phyloP scores from a whole-genome alignment of 2,888 invertebrate genomes.

The Pristionchus mayeri region DNA sequence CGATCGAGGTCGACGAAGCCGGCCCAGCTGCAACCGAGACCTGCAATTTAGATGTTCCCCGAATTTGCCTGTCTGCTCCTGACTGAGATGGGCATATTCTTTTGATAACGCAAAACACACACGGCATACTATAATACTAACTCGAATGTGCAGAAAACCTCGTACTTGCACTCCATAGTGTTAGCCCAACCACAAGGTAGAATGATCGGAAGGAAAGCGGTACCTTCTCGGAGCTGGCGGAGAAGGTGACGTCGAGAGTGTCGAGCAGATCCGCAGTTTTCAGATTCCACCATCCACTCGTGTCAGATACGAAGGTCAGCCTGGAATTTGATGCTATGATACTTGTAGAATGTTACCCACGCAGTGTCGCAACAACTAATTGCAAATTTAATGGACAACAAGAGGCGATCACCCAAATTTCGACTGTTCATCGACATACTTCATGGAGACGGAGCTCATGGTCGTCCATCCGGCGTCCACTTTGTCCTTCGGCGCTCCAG shows the following conservation, averaged over 20 bases:
- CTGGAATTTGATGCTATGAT: conserved; percentile 50
- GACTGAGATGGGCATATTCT: too few relatives aligned
- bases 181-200: too few relatives aligned
- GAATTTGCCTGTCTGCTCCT: too few relatives aligned
- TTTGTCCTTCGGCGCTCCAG: background rate
- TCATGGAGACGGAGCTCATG: background rate
- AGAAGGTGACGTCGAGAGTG: background rate
- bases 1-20: conserved; percentile 38
- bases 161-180: conserved; percentile 47
- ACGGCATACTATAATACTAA: too few relatives aligned
- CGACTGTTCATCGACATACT: background rate
- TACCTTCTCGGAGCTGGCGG: background rate
- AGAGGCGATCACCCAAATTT: too few relatives aligned
- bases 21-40: background rate
- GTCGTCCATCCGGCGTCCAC: background rate
- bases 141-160: too few relatives aligned
- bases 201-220: too few relatives aligned
- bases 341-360: too few relatives aligned
- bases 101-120: too few relatives aligned
- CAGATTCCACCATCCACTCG: conserved; percentile 59
- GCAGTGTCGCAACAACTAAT: too few relatives aligned
- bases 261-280: conserved; percentile 50
- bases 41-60: too few relatives aligned
- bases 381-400: too few relatives aligned
- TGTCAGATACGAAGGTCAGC: conserved; percentile 57